A percentile compares a stretch with the other conserved stretches of the same genome.
These are phyloP conservation scores for Oncorhynchus gorbuscha DNA, from an alignment of 2,113 vertebrate species.

Conservation along the genomic window DNA sequence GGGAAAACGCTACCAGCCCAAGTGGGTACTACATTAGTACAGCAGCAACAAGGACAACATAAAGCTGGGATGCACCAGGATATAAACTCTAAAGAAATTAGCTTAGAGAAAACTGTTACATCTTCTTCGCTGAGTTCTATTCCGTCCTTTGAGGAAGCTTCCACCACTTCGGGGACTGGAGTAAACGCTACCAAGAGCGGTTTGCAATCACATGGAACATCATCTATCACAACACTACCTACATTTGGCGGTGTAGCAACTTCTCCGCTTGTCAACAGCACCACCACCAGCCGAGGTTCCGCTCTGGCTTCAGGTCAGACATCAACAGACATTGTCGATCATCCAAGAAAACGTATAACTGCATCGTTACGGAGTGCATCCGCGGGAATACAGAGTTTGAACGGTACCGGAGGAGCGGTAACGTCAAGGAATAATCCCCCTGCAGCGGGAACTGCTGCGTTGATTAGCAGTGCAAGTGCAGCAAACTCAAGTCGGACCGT, in stretches of 20 bases:
- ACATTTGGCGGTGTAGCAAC: constrained; percentile 66
- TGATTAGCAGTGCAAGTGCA: constrained; percentile 17
- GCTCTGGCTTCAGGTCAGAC: constrained; percentile 45
- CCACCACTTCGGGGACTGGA: constrained; percentile 59
- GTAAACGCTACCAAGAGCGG: constrained; percentile 67
- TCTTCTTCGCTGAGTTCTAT: constrained; percentile 48
- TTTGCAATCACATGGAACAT: constrained; percentile 73
- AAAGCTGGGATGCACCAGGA: constrained; percentile 68
- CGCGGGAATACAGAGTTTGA: constrained; percentile 71
- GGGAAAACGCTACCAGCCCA: constrained; percentile 74
- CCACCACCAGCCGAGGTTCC: constrained; percentile 57
- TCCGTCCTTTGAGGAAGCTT: constrained; percentile 49
- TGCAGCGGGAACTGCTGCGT: constrained; percentile 35
- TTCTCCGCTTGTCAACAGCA: constrained; percentile 59
- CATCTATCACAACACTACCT: constrained; percentile 68
- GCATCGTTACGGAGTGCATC: constrained; percentile 57
- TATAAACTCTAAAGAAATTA: constrained; percentile 62
- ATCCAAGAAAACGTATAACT: constrained; percentile 64
- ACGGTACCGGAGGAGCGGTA: constrained; percentile 67
- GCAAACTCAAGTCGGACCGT: constrained; percentile 43
- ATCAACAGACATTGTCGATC: constrained; percentile 44
- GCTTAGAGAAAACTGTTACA: constrained; percentile 59
- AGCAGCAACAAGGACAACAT: constrained; percentile 76
- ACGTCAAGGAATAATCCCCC: constrained; percentile 60
- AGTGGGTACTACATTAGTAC: constrained; percentile 72